Base-by-base conservation (phyloP, 2,888 invertebrate species). In the Melanostoma mellinum region DNA sequence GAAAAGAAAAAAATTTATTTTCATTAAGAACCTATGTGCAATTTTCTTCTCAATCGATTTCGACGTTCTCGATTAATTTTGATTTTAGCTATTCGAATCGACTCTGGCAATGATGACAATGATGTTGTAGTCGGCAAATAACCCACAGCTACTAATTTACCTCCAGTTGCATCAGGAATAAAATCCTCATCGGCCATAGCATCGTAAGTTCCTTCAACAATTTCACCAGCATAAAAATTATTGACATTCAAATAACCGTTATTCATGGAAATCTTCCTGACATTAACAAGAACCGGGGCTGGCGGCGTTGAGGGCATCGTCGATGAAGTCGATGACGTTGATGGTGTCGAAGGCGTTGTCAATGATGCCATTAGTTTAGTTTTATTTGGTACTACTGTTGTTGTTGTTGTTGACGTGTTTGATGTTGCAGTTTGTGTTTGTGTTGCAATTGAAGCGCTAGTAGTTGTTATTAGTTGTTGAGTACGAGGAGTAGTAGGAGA, bases 111-210 rank as follows among this genome's bases (percentile, higher is more conserved):
- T 10, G 85, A 86, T 48, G 88, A 86, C 2, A 68, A 61, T 44
- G 90, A 89, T 60, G 90, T 87, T 73, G 88, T 87, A 52, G 90
- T 89, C 77, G 90, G 88, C 80, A 90, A 81, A 84, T 89, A 90
- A 33, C 89, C 89, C 40, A 88, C 89, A 38, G 60, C 44, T 69
- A 65, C 88, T 87, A 86, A 87, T 88, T 56, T 88, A 87, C 82
- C 71, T 81, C 44, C 87, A 72, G 71, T 58, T 44, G 52, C 78
- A 30, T 48, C 79, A n/a, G 72, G 72, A 73, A 81, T 60, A 20
- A 86, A 86, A 35, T 88, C 88, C 46, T 88, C 88, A 38, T 88
- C 86, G 38, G 87, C 78, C 73, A 73, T 48, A 10, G 48, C 53
- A 65, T 65, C 82, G 42, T 85, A 75, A 5, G 60, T 67, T 6